Evolutionary conservation across 2,888 invertebrate species (phyloP).

Genomic region (Zelleria hepariella): DNA sequence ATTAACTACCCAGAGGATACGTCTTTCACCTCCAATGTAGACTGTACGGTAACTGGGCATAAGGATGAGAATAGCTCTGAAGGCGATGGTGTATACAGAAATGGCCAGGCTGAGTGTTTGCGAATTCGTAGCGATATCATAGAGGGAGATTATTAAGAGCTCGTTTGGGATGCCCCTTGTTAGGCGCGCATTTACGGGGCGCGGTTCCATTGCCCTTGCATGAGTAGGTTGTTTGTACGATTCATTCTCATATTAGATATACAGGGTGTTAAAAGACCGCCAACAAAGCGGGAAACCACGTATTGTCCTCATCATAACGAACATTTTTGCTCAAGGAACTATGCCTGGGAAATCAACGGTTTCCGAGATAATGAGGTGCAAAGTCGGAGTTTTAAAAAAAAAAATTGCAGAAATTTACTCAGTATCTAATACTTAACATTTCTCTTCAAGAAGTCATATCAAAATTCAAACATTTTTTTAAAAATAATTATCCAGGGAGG

Average conservation of each 20-base stretch:
- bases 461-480: too few species aligned
- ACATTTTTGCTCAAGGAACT: too few species aligned
- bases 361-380: too few species aligned
- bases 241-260: neutral
- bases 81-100: neutral
- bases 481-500: too few species aligned
- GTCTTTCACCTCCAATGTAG: neutral
- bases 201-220: constrained; percentile 11
- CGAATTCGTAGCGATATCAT: constrained; percentile 49
- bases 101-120: constrained; percentile 17
- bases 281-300: too few species aligned
- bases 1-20: constrained; percentile 14
- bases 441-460: too few species aligned
- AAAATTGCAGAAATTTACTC: too few species aligned
- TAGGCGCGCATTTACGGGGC: constrained; percentile 26
- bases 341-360: too few species aligned
- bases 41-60: neutral
- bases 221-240: neutral
- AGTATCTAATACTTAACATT: too few species aligned
- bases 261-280: neutral
- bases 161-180: constrained; percentile 62
- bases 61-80: neutral
- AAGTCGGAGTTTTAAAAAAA: too few species aligned
- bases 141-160: constrained; percentile 60
- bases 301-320: too few species aligned